Percentiles rank a stretch among this genome's conserved stretches.
phyloP scores from a whole-genome alignment of 2,888 invertebrate genomes.

The Chloroclystis v-ata region DNA sequence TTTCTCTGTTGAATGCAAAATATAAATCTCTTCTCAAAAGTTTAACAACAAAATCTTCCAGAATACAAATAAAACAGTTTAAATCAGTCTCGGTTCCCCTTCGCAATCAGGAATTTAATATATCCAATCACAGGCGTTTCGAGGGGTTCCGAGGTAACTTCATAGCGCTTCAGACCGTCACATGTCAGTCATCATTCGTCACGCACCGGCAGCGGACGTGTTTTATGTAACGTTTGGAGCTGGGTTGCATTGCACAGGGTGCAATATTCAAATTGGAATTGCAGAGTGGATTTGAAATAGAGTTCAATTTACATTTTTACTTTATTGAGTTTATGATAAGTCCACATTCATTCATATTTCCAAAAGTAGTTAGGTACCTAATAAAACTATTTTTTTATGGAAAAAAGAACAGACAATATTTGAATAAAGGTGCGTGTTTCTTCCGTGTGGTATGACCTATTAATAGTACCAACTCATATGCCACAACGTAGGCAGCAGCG shows the following conservation, averaged over 20 bases:
- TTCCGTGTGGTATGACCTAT: too few relatives aligned
- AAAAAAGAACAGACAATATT: too few relatives aligned
- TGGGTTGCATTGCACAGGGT: conserved; percentile 47
- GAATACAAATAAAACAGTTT: not conserved
- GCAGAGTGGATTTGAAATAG: conserved; percentile 12
- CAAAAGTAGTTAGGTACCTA: too few relatives aligned
- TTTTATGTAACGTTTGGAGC: conserved; percentile 39
- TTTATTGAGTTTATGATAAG: too few relatives aligned
- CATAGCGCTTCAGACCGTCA: conserved; percentile 41
- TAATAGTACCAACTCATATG: too few relatives aligned
- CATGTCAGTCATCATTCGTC: conserved; percentile 68
- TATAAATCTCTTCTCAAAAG: not conserved
- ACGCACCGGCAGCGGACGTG: conserved; percentile 54
- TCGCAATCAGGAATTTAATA: conserved; percentile 49
- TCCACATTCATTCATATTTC: too few relatives aligned
- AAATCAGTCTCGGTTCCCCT: conserved; percentile 23
- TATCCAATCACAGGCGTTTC: conserved; percentile 31
- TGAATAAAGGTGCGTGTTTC: too few relatives aligned
- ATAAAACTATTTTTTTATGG: too few relatives aligned
- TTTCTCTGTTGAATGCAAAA: too few relatives aligned
- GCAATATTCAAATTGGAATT: conserved; percentile 40
- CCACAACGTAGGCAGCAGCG: too few relatives aligned
- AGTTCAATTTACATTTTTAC: not conserved
- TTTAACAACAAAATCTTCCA: not conserved
- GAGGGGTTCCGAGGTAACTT: conserved; percentile 42